phyloP scores from a whole-genome alignment of 2,888 invertebrate species.

The Rosalia funebris region DNA sequence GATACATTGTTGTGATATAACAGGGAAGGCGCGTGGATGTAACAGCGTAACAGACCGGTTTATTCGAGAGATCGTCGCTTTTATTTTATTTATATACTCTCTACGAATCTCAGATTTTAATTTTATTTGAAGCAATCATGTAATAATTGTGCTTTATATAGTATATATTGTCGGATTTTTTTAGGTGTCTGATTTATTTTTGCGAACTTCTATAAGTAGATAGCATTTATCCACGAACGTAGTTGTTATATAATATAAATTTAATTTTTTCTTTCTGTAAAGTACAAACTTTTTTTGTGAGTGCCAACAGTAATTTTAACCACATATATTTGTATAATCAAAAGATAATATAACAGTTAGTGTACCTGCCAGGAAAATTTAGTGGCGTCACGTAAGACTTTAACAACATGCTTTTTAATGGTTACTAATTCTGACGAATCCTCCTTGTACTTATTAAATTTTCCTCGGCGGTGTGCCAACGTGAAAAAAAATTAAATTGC shows the following conservation, averaged over 20 bases:
- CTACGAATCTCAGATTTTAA: constrained; percentile 3
- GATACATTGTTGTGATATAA: no score
- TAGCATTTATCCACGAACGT: constrained; percentile 38
- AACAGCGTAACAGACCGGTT: no score
- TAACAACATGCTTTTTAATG: constrained; percentile 17
- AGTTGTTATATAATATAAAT: constrained; percentile 35
- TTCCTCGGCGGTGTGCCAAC: constrained; percentile 30
- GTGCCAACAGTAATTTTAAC: constrained; percentile 52
- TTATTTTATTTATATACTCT: neutral
- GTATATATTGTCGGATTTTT: neutral
- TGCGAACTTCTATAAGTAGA: constrained; percentile 31
- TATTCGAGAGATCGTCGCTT: no score
- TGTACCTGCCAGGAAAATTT: constrained; percentile 37
- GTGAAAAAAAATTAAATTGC: constrained; percentile 9
- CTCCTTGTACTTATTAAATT: constrained; percentile 39
- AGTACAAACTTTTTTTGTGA: constrained; percentile 53
- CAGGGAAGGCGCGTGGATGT: no score
- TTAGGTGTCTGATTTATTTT: constrained; percentile 18
- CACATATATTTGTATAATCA: constrained; percentile 24
- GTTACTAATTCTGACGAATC: constrained; percentile 6
- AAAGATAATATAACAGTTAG: constrained; percentile 12
- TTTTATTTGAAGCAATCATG: neutral
- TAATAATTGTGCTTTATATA: neutral
- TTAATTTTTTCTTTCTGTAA: constrained; percentile 48
- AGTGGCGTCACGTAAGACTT: constrained; percentile 8